Evolutionary conservation across 2,888 invertebrate species (phyloP).

Genomic region (Ectropis crepuscularia): DNA sequence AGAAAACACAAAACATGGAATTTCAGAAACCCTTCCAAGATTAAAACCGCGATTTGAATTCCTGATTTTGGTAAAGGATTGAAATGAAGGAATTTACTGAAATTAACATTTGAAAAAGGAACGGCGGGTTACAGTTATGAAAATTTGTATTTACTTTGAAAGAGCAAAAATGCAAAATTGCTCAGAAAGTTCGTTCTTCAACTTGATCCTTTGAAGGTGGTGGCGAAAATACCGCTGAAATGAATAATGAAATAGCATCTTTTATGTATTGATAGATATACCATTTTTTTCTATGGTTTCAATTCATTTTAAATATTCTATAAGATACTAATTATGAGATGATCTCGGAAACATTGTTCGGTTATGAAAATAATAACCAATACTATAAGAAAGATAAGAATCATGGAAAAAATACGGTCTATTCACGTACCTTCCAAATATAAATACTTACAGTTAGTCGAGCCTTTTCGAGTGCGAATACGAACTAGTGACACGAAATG

Average conservation of each 20-base stretch:
- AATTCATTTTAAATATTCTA: no score
- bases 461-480: no score
- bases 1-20: constrained; percentile 27
- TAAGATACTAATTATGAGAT: no score
- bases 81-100: constrained; percentile 54
- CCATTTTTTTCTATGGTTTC: no score
- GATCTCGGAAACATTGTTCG: no score
- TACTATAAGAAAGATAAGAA: no score
- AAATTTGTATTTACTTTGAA: constrained; percentile 54
- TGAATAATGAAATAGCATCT: not conserved
- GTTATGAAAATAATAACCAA: no score
- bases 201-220: constrained; percentile 7
- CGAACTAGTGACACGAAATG: no score
- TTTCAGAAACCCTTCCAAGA: constrained; percentile 32
- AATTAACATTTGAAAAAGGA: constrained; percentile 59
- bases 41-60: constrained; percentile 50
- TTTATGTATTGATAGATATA: not conserved
- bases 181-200: constrained; percentile 20
- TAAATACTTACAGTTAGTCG: no score
- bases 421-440: no score
- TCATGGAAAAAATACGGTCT: no score
- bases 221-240: not conserved
- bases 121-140: constrained; percentile 58
- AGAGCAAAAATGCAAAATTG: constrained; percentile 43
- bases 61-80: constrained; percentile 61